Evolutionary conservation across 2,113 vertebrate species (phyloP).

Genomic region (Dicerorhinus sumatrensis): DNA sequence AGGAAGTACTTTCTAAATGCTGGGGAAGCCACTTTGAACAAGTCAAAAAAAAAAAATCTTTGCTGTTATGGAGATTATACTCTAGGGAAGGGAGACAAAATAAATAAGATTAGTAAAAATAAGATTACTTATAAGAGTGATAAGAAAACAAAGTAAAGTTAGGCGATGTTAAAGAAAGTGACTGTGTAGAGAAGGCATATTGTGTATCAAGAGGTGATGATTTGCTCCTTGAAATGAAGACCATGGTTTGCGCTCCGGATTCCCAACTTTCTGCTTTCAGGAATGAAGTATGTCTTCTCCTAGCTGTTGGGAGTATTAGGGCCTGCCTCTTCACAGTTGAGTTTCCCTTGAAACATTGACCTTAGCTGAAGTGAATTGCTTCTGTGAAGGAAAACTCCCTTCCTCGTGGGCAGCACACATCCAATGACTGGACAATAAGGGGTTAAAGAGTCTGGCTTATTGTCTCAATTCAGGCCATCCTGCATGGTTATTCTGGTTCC

Average conservation of each 20-base stretch:
- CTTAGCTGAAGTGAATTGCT: not conserved
- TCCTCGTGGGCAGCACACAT: fast-evolving
- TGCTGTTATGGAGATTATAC: not conserved
- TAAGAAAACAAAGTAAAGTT: constrained; percentile 10
- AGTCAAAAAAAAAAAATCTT: not conserved
- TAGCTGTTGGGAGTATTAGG: not conserved
- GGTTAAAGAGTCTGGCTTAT: not conserved
- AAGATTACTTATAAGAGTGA: not conserved
- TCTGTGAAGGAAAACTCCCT: not conserved
- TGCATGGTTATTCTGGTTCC: not conserved
- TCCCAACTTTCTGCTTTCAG: not conserved
- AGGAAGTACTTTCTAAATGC: not conserved
- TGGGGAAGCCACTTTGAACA: not conserved
- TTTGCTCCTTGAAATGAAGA: not conserved
- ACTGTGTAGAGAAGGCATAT: not conserved
- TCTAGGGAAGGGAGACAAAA: not conserved
- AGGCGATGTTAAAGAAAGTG: not conserved
- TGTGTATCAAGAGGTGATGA: not conserved
- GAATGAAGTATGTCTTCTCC: not conserved
- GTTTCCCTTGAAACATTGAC: not conserved
- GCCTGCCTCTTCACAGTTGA: not conserved
- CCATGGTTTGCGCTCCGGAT: not conserved
- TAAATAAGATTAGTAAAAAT: not conserved
- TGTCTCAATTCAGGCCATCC: not conserved
- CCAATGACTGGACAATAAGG: not conserved